A percentile compares a stretch with the other conserved stretches of the same genome.
Conservation (phyloP, 2,113 vertebrate genomes). For the Axis porcinus region DNA sequence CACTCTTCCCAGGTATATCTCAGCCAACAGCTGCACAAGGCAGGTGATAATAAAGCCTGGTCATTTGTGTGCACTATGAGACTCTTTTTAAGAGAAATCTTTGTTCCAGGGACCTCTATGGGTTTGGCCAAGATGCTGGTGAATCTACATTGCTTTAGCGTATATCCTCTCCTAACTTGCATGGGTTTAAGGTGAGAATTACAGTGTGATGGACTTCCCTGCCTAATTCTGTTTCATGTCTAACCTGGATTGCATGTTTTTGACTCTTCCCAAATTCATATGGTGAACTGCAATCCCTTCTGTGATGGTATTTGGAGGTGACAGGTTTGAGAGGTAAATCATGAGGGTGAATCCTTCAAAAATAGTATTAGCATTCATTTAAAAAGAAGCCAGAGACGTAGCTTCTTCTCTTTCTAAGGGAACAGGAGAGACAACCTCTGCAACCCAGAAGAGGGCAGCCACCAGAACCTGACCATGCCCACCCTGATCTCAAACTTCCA, state of each 20-base stretch:
- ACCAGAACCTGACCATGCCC: not conserved
- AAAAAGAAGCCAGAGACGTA: not conserved
- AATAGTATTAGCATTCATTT: not conserved
- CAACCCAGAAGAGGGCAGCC: not conserved
- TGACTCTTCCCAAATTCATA: not conserved
- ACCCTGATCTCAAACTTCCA: not conserved
- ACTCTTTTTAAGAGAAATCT: not conserved
- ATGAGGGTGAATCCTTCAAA: not conserved
- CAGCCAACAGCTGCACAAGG: not conserved
- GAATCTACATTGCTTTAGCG: not conserved
- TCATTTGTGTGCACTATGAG: accelerated
- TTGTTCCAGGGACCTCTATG: not conserved
- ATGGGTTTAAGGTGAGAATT: not conserved
- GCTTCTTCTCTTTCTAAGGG: not conserved
- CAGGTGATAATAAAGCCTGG: not conserved
- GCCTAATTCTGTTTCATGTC: not conserved
- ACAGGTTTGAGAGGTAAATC: not conserved
- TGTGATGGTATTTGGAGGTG: not conserved
- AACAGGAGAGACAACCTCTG: not conserved
- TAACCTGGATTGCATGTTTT: not conserved
- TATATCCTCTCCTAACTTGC: not conserved
- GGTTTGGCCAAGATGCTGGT: not conserved
- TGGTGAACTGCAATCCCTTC: not conserved
- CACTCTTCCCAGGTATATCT: not conserved
- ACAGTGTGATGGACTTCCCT: not conserved